Percentiles rank a stretch among this genome's conserved stretches.
These are phyloP conservation scores for Peribatodes rhomboidaria DNA, from an alignment of 2,888 invertebrate genomes.

Conservation along the genomic window DNA sequence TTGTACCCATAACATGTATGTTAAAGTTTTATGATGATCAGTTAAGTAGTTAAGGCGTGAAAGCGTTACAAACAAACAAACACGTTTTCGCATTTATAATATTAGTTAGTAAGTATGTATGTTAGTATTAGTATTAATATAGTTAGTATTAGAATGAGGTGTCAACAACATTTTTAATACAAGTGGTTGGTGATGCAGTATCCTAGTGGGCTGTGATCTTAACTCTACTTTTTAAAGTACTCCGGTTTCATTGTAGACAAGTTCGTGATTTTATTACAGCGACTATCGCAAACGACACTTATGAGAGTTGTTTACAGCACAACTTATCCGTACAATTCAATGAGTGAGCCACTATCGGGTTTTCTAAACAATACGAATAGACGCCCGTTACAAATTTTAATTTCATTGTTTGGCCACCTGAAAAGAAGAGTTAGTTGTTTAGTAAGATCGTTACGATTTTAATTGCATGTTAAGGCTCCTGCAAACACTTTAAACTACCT, in stretches of 20 bases:
- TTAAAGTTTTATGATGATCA: too few relatives aligned
- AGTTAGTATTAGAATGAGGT: too few relatives aligned
- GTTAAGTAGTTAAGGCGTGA: too few relatives aligned
- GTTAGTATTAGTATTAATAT: too few relatives aligned
- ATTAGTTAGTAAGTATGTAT: too few relatives aligned
- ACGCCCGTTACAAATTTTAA: neutral
- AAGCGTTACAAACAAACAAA: too few relatives aligned
- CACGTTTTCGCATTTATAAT: too few relatives aligned
- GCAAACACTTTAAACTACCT: too few relatives aligned
- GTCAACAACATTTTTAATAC: too few relatives aligned
- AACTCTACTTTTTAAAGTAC: constrained; percentile 49
- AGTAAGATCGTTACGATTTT: constrained; percentile 7
- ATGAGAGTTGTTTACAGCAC: constrained; percentile 31
- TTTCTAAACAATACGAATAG: neutral
- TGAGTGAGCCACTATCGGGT: neutral
- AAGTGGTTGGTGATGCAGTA: neutral
- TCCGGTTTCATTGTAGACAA: constrained; percentile 38
- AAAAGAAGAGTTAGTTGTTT: neutral
- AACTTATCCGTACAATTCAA: neutral
- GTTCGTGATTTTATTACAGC: constrained; percentile 44
- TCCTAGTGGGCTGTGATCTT: neutral
- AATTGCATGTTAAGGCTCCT: constrained; percentile 14
- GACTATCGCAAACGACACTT: constrained; percentile 39
- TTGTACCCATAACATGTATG: too few relatives aligned
- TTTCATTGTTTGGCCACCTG: neutral